A percentile compares a stretch with the other conserved stretches of the same genome.
Evolutionary conservation across 2,797 vertebrate species (phyloP).

Genomic region (Thaleichthys pacificus): DNA sequence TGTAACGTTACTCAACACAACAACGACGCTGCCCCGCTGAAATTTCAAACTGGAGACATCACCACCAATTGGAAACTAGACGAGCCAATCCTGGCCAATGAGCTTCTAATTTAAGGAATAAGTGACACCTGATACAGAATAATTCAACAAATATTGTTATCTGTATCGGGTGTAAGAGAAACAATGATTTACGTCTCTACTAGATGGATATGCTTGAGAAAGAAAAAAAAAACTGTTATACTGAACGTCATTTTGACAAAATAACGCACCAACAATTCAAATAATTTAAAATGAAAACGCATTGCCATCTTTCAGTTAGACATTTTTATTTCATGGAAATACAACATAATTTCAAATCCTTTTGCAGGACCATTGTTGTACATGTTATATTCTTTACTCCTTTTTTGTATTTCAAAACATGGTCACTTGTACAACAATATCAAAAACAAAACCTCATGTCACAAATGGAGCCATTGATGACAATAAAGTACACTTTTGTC

Average conservation of each 20-base stretch:
- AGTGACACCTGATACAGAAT: no score
- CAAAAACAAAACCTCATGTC: slow-evolving; percentile 82
- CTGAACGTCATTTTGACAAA: background rate
- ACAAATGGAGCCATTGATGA: slow-evolving; percentile 83
- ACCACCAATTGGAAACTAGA: no score
- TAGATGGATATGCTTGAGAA: no score
- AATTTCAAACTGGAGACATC: slow-evolving; percentile 69
- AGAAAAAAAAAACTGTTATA: no score
- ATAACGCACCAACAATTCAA: no score
- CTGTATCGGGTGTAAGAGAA: no score
- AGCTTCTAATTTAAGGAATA: no score
- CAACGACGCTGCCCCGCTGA: slow-evolving; percentile 51
- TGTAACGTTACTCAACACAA: background rate
- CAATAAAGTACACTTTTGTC: slow-evolving; percentile 82
- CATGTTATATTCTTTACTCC: slow-evolving; percentile 68
- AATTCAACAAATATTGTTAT: no score
- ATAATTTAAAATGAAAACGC: background rate
- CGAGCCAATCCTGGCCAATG: background rate
- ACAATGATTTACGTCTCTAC: no score
- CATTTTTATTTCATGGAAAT: slow-evolving; percentile 86
- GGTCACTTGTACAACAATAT: slow-evolving; percentile 84
- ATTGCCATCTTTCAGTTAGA: slow-evolving; percentile 64
- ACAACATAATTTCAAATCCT: slow-evolving; percentile 79
- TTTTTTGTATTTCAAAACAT: slow-evolving; percentile 79
- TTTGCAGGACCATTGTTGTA: slow-evolving; percentile 77